A percentile compares a stretch with the other conserved stretches of the same genome.
Evolutionary conservation across 1,140 invertebrate genomes (phyloP).

Genomic region (Calephelis nemesis): DNA sequence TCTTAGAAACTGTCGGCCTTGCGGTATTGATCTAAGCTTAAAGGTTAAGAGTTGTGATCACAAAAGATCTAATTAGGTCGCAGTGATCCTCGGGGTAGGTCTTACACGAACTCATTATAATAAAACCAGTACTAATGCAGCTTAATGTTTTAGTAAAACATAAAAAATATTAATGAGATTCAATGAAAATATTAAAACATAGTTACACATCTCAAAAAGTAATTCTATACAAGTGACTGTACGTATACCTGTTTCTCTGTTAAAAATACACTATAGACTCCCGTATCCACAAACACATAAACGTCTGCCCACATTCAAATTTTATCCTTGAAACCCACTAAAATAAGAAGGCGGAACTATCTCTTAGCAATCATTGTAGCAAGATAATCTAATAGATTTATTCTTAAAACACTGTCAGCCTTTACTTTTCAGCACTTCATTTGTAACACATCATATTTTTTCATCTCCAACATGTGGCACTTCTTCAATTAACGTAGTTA

Average conservation of each 20-base stretch:
- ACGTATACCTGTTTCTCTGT: conserved; percentile 19
- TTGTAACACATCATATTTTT: background rate
- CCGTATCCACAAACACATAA: conserved; percentile 10
- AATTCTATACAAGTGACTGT: background rate
- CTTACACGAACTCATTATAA: too few species aligned
- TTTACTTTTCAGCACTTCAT: background rate
- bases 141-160: too few species aligned
- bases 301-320: conserved; percentile 1
- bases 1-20: too few species aligned
- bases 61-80: too few species aligned
- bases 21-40: too few species aligned
- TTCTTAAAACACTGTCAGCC: background rate
- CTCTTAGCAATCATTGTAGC: conserved; percentile 10
- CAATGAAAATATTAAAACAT: too few species aligned
- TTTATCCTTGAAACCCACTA: conserved; percentile 22
- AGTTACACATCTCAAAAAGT: background rate
- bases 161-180: too few species aligned
- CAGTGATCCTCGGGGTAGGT: too few species aligned
- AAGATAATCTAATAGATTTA: conserved; percentile 9
- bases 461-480: too few species aligned
- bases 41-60: too few species aligned
- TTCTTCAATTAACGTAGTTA: too few species aligned
- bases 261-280: conserved; percentile 21
- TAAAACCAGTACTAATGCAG: too few species aligned
- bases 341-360: conserved; percentile 22